These are phyloP conservation scores for Ennomos quercinarius DNA, from an alignment of 2,888 invertebrate genomes.

Conservation along the genomic window DNA sequence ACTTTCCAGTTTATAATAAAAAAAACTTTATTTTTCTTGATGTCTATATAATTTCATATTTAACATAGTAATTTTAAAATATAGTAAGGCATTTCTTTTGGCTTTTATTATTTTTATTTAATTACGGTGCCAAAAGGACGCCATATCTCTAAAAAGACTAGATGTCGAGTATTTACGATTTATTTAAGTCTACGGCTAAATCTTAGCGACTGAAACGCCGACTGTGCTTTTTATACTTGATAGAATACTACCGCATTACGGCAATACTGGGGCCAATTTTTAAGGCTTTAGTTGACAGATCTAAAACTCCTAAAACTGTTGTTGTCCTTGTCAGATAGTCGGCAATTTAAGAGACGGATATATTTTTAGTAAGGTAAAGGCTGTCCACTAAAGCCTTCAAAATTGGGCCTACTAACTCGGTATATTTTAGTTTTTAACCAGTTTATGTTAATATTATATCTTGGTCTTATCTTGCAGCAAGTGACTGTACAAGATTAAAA, in stretches of 20 bases:
- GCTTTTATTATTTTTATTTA: constrained; percentile 21
- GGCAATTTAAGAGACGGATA: no score
- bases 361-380: no score
- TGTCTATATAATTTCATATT: constrained; percentile 5
- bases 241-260: background rate
- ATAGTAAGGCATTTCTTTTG: constrained; percentile 15
- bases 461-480: constrained; percentile 3
- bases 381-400: no score
- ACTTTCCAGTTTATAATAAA: constrained; percentile 18
- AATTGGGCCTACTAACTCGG: no score
- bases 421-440: background rate
- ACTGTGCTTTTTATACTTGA: background rate
- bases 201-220: no score
- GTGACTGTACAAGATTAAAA: constrained; percentile 12
- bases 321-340: no score
- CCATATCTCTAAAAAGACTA: constrained; percentile 12
- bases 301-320: no score
- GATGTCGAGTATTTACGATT: background rate
- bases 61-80: constrained; percentile 7
- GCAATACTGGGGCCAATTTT: no score
- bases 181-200: background rate
- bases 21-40: constrained; percentile 18
- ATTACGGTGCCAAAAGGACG: constrained; percentile 6
- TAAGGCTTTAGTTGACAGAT: no score
- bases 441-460: background rate